A percentile compares a stretch with the other conserved stretches of the same genome.
phyloP scores from a whole-genome alignment of 2,797 vertebrate genomes.

The Rousettus madagascariensis region DNA sequence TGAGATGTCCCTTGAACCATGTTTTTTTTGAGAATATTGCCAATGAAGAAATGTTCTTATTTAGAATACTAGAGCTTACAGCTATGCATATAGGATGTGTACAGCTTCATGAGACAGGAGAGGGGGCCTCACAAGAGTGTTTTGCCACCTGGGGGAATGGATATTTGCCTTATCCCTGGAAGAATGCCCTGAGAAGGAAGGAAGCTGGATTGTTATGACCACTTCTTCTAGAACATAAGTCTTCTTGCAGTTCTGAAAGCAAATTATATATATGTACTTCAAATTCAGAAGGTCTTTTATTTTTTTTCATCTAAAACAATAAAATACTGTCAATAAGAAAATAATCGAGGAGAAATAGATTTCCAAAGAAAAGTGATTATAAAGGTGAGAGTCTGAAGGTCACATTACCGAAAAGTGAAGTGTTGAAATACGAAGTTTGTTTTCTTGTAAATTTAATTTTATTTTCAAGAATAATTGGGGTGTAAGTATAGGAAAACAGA shows the following conservation, averaged over 20 bases:
- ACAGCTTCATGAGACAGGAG: neutral
- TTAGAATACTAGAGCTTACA: neutral
- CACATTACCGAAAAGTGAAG: neutral
- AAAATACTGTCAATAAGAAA: neutral
- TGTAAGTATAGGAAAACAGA: slow-evolving; percentile 1
- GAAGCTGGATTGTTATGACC: rapidly evolving
- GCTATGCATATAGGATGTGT: rapidly evolving
- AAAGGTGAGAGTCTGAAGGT: neutral
- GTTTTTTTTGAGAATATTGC: neutral
- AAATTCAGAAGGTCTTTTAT: neutral
- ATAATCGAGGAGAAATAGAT: neutral
- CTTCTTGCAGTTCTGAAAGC: neutral
- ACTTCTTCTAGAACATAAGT: neutral
- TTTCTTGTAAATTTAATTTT: slow-evolving; percentile 25
- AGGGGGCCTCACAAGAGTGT: rapidly evolving
- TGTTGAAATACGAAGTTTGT: neutral
- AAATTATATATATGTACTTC: neutral
- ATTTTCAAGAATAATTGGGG: neutral
- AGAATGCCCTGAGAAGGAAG: neutral
- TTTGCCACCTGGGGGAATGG: neutral
- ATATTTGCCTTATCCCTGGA: neutral
- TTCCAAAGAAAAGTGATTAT: neutral
- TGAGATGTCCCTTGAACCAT: neutral
- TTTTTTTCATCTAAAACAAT: neutral
- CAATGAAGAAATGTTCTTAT: neutral